Evolutionary conservation across 2,888 invertebrate genomes (phyloP).

Genomic region (Sympetrum striolatum): DNA sequence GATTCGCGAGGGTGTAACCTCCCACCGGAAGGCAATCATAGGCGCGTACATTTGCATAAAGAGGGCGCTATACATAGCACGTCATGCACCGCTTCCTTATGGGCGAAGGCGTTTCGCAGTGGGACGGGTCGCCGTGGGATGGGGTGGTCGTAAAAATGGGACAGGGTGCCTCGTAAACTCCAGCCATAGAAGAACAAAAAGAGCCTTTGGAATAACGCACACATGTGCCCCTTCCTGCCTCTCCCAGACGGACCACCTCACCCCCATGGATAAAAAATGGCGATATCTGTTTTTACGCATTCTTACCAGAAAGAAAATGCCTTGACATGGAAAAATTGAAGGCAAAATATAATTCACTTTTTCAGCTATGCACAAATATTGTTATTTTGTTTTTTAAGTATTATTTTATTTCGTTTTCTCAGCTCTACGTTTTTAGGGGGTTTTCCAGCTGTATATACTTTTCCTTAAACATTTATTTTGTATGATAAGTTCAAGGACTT

Average conservation of each 20-base stretch:
- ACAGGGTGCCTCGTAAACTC: slow-evolving; percentile 7
- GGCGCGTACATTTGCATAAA: neutral
- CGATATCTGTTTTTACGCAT: too few species aligned
- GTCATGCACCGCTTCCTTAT: neutral
- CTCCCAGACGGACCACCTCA: neutral
- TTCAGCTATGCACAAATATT: neutral
- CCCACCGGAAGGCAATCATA: neutral
- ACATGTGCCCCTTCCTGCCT: neutral
- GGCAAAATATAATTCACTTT: neutral
- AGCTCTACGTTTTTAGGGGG: too few species aligned
- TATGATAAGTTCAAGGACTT: too few species aligned
- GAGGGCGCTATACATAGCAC: neutral
- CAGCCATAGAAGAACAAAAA: neutral
- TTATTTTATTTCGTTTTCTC: too few species aligned
- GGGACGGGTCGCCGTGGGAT: neutral
- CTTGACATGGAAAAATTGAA: neutral
- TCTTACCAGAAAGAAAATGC: neutral
- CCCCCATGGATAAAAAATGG: neutral
- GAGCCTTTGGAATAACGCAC: neutral
- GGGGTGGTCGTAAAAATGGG: neutral
- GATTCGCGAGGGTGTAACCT: neutral
- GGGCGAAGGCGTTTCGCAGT: neutral
- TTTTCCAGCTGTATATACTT: too few species aligned
- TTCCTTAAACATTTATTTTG: too few species aligned
- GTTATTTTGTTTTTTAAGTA: neutral